Percentiles rank a stretch among this genome's conserved stretches.
Conservation (phyloP, 1,140 invertebrate species). For the Hypsibius dujardini region DNA sequence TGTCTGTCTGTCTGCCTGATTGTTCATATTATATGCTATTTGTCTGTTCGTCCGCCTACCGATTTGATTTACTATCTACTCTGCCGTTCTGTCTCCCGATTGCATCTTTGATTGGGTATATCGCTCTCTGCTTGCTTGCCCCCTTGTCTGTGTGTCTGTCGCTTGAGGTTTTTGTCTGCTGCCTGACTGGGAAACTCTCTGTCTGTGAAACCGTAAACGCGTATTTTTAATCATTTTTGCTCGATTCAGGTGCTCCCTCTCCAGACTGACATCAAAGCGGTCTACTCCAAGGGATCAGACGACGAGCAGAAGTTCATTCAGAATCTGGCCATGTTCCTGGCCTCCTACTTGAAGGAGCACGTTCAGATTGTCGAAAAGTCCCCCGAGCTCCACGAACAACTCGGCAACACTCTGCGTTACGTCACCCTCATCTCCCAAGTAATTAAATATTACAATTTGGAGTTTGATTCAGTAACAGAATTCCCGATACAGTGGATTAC, state of each 20-base stretch:
- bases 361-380: constrained; percentile 60
- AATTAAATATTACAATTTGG: too few relatives aligned
- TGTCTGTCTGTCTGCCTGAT: neutral
- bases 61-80: constrained; percentile 11
- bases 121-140: constrained; percentile 15
- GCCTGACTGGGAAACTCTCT: neutral
- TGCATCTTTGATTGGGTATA: constrained; percentile 17
- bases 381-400: neutral
- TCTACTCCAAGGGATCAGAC: constrained; percentile 76
- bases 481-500: too few relatives aligned
- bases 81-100: constrained; percentile 16
- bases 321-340: constrained; percentile 89
- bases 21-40: constrained; percentile 16
- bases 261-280: constrained; percentile 73
- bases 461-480: too few relatives aligned
- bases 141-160: neutral
- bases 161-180: neutral
- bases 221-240: constrained; percentile 18
- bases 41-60: constrained; percentile 17
- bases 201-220: neutral
- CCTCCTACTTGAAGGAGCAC: constrained; percentile 90
- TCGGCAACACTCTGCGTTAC: constrained; percentile 59
- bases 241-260: constrained; percentile 58
- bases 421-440: constrained; percentile 67
- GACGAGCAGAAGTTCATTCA: constrained; percentile 98